Evolutionary conservation across 2,888 invertebrate species (phyloP), one percentile per base, ranked within the genome.

Genomic region (Ctenicera cuprea): DNA sequence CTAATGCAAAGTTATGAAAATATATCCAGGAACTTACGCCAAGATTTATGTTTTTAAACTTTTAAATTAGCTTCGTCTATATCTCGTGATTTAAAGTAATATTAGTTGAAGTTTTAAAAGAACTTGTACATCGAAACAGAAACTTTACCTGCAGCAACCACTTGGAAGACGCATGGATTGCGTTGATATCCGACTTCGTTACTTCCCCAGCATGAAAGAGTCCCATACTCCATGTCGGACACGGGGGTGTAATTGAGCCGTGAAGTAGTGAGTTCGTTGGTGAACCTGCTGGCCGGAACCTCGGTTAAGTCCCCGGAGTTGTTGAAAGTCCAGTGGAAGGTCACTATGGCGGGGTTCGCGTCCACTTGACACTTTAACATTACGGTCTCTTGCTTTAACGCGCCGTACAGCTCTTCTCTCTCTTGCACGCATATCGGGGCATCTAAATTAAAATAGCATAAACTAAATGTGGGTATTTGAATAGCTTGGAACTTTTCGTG

Each of bases 281-380:
- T 91, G 86, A 90, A 92, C 82, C 91, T 91, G 66, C 92, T 91
- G 76, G 89, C 87, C 71, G 95, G 92, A 80, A 95, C 90, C 85
- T 95, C 94, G 62, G 93, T 92, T 87, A 94, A 93, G 84, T 95
- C 95, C 16, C 95, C 95, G 74, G 95, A 95, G 86, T 95, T 95
- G 89, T 97, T 97, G 90, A 97, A 96, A 79, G 95, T 95, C 97
- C 97, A 97, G 83, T 95, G 94, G 88, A 96, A 97, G 83, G 93
- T 92, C 82, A 93, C 92, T 71, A 94, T 91, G 8, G 95, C 92
- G n/a, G 96, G 96, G 84, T 96, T 95, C 80, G 96, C 94, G 84
- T 96, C 95, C 78, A 96, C 95, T 78, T 95, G 94, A 86, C 96
- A 97, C 84, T 93, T 92, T 78, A 96, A 88, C 69, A 93, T 91